phyloP scores from a whole-genome alignment of 2,113 vertebrate genomes.

The Amphilophus citrinellus region DNA sequence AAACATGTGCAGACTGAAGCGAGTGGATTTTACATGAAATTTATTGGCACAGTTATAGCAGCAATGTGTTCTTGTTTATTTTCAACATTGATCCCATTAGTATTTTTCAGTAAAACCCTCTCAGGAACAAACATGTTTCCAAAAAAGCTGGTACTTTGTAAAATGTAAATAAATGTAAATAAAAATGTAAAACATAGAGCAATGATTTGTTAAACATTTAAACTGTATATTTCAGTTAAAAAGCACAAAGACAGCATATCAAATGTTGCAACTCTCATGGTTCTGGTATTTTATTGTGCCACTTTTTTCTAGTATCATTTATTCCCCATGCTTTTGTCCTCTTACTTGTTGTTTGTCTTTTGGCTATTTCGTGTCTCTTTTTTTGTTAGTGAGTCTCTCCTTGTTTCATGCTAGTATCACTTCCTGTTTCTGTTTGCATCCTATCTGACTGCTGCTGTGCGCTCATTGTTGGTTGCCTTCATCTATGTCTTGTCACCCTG shows the following conservation, averaged over 20 bases:
- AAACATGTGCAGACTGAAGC: slow-evolving; percentile 10
- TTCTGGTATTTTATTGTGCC: no score
- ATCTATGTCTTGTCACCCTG: no score
- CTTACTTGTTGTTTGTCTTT: no score
- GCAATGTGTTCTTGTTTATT: slow-evolving; percentile 71
- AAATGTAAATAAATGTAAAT: neutral
- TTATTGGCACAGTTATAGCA: slow-evolving; percentile 77
- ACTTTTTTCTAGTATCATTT: no score
- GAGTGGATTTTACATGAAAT: slow-evolving; percentile 50
- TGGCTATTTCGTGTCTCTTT: no score
- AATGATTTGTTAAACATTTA: neutral
- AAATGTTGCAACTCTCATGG: no score
- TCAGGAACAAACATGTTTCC: neutral
- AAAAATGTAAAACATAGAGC: neutral
- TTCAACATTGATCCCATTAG: slow-evolving; percentile 38
- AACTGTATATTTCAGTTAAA: neutral
- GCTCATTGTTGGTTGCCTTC: no score
- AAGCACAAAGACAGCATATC: neutral
- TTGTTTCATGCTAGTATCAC: no score
- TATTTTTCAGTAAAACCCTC: slow-evolving; percentile 17
- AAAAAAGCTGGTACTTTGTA: neutral
- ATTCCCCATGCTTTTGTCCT: no score
- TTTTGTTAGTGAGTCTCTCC: no score
- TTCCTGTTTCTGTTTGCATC: no score
- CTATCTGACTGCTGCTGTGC: no score